These are phyloP conservation scores for Myotis davidii DNA, from an alignment of 2,113 vertebrate genomes.

Conservation along the genomic window DNA sequence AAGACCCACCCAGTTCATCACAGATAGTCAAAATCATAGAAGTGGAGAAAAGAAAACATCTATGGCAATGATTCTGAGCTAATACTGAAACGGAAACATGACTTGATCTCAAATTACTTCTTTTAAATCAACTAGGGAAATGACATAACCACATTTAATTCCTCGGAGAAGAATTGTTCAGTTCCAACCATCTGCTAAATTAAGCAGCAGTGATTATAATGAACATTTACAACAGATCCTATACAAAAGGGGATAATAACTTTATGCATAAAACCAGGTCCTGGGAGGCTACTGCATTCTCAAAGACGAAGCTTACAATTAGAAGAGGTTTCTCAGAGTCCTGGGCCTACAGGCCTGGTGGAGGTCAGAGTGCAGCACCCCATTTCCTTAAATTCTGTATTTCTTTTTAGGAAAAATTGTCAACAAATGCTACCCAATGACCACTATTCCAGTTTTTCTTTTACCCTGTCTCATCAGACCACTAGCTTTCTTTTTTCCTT, in stretches of 20 bases:
- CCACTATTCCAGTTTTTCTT: background rate
- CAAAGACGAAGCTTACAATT: constrained; percentile 33
- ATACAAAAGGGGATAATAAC: constrained; percentile 70
- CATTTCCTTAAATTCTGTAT: background rate
- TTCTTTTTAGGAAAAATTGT: background rate
- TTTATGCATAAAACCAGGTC: constrained; percentile 37
- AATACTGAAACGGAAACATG: constrained; percentile 68
- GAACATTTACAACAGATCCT: constrained; percentile 70
- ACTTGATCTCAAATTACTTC: constrained; percentile 77
- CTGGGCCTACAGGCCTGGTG: background rate
- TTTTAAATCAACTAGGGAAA: constrained; percentile 79
- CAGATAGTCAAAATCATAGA: constrained; percentile 55
- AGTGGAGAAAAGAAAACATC: constrained; percentile 63
- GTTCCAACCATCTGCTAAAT: constrained; percentile 83
- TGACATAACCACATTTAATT: constrained; percentile 66
- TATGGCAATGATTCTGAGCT: constrained; percentile 65
- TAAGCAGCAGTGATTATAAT: constrained; percentile 75
- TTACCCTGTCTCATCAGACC: constrained; percentile 41
- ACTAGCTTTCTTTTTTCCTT: background rate
- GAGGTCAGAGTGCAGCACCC: background rate
- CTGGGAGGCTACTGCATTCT: constrained; percentile 42
- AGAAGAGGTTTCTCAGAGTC: constrained; percentile 28
- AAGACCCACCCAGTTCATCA: constrained; percentile 14
- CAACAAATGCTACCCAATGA: background rate
- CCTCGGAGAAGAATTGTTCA: constrained; percentile 64